These are phyloP conservation scores for Triops cancriformis DNA, from an alignment of 1,140 invertebrate genomes.

Conservation along the genomic window DNA sequence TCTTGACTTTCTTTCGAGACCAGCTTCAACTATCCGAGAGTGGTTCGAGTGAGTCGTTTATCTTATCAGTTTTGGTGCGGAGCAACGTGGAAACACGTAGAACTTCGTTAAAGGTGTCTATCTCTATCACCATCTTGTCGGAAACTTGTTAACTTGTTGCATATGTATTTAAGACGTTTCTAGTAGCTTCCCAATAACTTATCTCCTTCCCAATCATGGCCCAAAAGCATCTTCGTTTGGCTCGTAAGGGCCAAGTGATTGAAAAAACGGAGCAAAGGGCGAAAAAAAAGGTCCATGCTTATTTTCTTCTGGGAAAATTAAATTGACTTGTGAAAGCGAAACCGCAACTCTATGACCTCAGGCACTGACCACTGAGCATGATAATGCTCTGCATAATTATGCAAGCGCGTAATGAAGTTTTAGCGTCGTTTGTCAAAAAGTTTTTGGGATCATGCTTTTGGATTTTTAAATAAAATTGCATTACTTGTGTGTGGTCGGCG, in stretches of 20 bases:
- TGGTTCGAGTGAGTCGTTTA: neutral
- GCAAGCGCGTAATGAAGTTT: neutral
- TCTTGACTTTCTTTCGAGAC: too few relatives aligned
- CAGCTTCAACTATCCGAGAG: too few relatives aligned
- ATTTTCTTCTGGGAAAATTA: neutral
- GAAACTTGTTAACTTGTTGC: slow-evolving; percentile 8
- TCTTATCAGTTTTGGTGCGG: neutral
- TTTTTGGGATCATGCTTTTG: neutral
- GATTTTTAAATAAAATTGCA: neutral
- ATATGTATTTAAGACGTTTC: neutral
- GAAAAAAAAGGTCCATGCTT: neutral
- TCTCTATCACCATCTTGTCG: slow-evolving; percentile 3
- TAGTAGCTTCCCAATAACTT: neutral
- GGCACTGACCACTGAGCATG: neutral
- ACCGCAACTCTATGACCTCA: neutral
- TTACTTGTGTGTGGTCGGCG: neutral
- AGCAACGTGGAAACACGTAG: neutral
- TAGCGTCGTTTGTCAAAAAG: slow-evolving; percentile 4
- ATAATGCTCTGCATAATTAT: neutral
- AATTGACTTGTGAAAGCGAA: neutral
- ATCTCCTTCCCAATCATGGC: neutral
- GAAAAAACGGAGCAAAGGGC: neutral
- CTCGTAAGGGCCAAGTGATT: neutral
- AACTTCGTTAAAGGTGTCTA: neutral
- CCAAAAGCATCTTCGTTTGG: neutral